phyloP scores from a whole-genome alignment of 2,888 invertebrate species.

The Conchocele bisecta region DNA sequence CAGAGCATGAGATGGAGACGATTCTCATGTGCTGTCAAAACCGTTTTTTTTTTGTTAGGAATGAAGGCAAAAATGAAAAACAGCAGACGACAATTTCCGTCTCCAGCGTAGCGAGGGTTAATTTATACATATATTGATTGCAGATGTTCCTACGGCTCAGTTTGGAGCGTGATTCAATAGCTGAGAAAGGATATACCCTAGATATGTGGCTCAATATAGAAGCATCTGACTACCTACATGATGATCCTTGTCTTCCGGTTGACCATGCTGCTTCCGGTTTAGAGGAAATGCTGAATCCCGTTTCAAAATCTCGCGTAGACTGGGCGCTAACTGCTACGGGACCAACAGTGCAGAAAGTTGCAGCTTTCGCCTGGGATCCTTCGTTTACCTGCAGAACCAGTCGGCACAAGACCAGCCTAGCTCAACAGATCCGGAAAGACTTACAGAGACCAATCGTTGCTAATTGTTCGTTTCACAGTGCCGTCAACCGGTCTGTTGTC shows the following conservation, averaged over 20 bases:
- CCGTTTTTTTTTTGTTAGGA: too few species aligned
- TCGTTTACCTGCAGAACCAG: conserved; percentile 69
- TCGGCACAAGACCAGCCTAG: conserved; percentile 47
- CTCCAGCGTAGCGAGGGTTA: too few species aligned
- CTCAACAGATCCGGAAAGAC: conserved; percentile 61
- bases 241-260: conserved; percentile 70
- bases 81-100: too few species aligned
- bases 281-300: conserved; percentile 57
- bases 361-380: conserved; percentile 74
- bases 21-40: too few species aligned
- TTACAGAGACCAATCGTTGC: conserved; percentile 66
- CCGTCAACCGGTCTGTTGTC: conserved; percentile 71
- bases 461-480: conserved; percentile 72
- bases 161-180: conserved; percentile 31
- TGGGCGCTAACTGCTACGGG: conserved; percentile 65
- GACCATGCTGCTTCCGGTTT: conserved; percentile 64
- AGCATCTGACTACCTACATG: conserved; percentile 69
- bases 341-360: conserved; percentile 64
- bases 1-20: too few species aligned
- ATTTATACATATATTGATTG: too few species aligned
- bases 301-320: conserved; percentile 69
- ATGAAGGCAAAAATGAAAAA: too few species aligned
- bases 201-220: conserved; percentile 75
- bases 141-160: conserved; percentile 52
- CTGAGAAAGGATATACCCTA: conserved; percentile 23